A percentile compares a stretch with the other conserved stretches of the same genome.
phyloP scores from a whole-genome alignment of 2,113 vertebrate species.

The Genyomyrus donnyi region DNA sequence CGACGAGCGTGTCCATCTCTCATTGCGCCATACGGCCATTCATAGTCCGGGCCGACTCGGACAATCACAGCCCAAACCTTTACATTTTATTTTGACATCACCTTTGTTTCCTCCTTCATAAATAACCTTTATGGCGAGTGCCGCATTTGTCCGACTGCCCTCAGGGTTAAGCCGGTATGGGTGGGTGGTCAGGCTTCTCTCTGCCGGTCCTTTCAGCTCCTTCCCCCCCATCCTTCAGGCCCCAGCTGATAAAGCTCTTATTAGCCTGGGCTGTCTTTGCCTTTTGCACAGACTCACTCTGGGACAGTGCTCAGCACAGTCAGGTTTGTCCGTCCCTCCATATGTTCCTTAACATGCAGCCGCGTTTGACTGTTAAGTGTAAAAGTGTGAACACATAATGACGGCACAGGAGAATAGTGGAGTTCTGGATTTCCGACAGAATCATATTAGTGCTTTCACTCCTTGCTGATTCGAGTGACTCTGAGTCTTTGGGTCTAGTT shows the following conservation, averaged over 20 bases:
- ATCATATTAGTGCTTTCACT: background rate
- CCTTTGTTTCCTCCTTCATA: background rate
- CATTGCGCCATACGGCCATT: too few relatives aligned
- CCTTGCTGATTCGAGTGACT: background rate
- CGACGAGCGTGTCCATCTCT: background rate
- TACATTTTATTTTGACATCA: background rate
- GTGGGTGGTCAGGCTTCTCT: constrained; percentile 26
- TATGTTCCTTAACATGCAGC: background rate
- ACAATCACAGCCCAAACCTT: background rate
- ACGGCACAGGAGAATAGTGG: background rate
- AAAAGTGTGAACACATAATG: background rate
- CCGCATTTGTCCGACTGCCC: constrained; percentile 21
- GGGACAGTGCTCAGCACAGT: background rate
- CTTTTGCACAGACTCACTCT: background rate
- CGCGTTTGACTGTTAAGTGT: background rate
- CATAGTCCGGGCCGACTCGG: background rate
- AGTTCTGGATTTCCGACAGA: background rate
- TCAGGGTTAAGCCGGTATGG: constrained; percentile 23
- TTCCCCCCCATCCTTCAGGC: constrained; percentile 19
- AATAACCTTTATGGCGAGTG: background rate
- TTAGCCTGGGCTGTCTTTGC: background rate
- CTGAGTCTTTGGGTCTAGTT: background rate
- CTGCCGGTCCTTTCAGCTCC: constrained; percentile 17
- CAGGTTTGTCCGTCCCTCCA: background rate
- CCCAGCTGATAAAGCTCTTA: constrained; percentile 7